Conservation (phyloP, 1,140 invertebrate genomes). For the Oryzaephilus surinamensis region DNA sequence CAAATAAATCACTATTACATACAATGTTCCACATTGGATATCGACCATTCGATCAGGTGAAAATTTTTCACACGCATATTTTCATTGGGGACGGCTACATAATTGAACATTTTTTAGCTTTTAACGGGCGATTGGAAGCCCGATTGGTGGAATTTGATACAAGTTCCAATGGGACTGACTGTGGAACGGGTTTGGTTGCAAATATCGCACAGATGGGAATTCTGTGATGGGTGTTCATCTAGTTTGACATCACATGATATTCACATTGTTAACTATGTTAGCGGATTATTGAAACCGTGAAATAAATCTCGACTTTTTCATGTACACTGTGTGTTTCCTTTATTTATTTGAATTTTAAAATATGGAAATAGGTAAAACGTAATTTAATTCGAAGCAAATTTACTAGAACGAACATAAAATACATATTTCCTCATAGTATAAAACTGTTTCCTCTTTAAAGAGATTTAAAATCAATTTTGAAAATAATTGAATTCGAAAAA, state of each 20-base stretch:
- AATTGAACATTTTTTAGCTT: constrained; percentile 31
- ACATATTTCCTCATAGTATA: no score
- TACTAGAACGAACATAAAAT: no score
- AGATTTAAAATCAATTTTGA: no score
- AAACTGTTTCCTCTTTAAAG: no score
- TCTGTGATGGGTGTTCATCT: constrained; percentile 22
- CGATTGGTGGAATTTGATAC: constrained; percentile 43
- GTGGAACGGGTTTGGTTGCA: constrained; percentile 43
- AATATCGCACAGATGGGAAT: constrained; percentile 41
- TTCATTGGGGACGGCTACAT: neutral
- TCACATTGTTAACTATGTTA: constrained; percentile 22
- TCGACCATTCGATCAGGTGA: constrained; percentile 58
- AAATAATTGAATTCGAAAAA: no score
- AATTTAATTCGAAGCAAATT: no score
- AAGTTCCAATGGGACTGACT: constrained; percentile 44
- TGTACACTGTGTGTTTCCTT: no score
- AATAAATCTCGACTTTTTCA: no score
- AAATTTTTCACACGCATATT: constrained; percentile 3
- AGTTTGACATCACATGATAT: constrained; percentile 12
- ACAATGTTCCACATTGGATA: constrained; percentile 68
- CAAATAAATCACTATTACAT: constrained; percentile 49
- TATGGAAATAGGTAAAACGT: no score
- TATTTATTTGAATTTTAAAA: no score
- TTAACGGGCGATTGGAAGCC: constrained; percentile 42
- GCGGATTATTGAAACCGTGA: no score